A percentile compares a stretch with the other conserved stretches of the same genome.
Conservation (phyloP, 2,888 invertebrate genomes). For the Carpatolechia fugitivella region DNA sequence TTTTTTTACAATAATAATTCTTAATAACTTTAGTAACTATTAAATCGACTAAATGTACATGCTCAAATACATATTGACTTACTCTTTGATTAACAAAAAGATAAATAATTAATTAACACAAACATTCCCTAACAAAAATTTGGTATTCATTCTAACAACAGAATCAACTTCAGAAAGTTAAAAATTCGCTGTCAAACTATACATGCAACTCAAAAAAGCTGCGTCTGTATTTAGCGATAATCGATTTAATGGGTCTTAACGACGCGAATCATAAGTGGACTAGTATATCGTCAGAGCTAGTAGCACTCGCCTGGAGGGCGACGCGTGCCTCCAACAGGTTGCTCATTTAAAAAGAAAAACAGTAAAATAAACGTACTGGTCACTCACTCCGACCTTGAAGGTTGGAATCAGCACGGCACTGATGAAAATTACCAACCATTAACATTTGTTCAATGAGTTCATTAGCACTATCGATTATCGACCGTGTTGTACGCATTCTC, state of each 20-base stretch:
- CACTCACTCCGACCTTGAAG: slow-evolving; percentile 10
- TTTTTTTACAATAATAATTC: no score
- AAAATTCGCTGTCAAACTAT: no score
- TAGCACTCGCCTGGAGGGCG: slow-evolving; percentile 15
- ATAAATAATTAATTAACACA: no score
- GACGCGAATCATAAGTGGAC: slow-evolving; percentile 18
- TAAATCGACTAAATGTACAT: no score
- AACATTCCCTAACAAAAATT: no score
- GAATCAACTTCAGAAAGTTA: no score
- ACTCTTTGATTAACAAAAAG: no score
- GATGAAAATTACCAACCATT: slow-evolving; percentile 22
- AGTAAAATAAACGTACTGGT: background rate
- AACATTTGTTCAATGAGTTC: slow-evolving; percentile 25
- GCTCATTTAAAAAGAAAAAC: background rate
- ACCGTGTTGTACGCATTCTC: background rate
- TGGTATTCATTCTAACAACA: no score
- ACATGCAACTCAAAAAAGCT: background rate
- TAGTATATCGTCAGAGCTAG: background rate
- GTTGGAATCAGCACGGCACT: background rate
- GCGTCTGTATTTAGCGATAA: slow-evolving; percentile 20
- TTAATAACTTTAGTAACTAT: no score
- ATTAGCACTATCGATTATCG: slow-evolving; percentile 20
- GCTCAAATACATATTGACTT: no score
- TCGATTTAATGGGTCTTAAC: slow-evolving; percentile 21
- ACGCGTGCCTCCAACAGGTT: slow-evolving; percentile 18